Evolutionary conservation across 2,113 vertebrate genomes (phyloP), one percentile per base, ranked within the genome.

Genomic region (Myiagra hebetior): DNA sequence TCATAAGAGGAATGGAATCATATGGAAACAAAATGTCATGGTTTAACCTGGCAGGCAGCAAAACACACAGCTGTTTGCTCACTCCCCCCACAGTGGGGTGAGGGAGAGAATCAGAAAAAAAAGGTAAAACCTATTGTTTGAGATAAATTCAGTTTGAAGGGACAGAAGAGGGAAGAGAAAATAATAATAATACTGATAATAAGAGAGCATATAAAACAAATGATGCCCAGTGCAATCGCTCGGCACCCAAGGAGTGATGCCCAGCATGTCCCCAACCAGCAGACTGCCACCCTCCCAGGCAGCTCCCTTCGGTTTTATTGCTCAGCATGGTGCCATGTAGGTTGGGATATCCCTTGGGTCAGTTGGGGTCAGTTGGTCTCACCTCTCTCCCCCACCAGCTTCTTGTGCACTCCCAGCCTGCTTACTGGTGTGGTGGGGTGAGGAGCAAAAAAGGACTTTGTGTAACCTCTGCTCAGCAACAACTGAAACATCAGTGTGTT

Each of bases 241-340:
- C 0, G 0, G 16, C 31, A 37, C 22, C 9, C 18, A 19, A 6
- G 23, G 27, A 37, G 13, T 3, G 31, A 55, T 42, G 41, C 11
- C 21, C 15, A 49, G 22, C 4, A 3, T 14, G 11, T 24, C 13
- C 11, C 13, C 41, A 26, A 5, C 35, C 4, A 49, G 31, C 11
- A 33, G 41, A 11, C 21, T 60, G 15, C 17, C 30, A 53, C n/a
- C 12, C 26, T 39, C 6, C 15, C 39, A 28, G 31, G 15, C 35
- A 62, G 28, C 13, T 80, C 10, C 19, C 47, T 17, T 67, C 47
- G 26, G 22, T 68, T 44, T 75, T 30, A 10, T 22, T 69, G 26
- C 24, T 69, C 35, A 56, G 11, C 19, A 21, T 22, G 35, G 10
- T 56, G 8, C 4, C 35, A 30, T 0, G 1, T 11, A 15, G 20